A percentile compares a stretch with the other conserved stretches of the same genome.
Evolutionary conservation across 2,113 vertebrate genomes (phyloP).

Genomic region (Ciconia maguari): DNA sequence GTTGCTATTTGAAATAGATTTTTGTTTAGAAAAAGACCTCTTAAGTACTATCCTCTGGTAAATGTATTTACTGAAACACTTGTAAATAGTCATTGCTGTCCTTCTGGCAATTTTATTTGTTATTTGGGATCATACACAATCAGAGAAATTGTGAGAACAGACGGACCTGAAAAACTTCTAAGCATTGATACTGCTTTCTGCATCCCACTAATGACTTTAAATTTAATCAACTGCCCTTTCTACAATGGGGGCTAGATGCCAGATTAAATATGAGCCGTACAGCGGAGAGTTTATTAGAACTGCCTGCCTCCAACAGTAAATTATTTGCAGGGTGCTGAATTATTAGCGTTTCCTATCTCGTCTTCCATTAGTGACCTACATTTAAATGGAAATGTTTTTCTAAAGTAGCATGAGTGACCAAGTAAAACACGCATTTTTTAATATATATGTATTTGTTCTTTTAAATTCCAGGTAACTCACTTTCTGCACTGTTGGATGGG

Average conservation of each 20-base stretch:
- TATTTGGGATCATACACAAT: background rate
- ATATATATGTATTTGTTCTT: background rate
- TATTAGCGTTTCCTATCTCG: background rate
- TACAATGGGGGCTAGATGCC: background rate
- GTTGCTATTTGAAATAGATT: background rate
- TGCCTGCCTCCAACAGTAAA: background rate
- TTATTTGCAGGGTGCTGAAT: background rate
- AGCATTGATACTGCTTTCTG: background rate
- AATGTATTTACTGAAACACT: background rate
- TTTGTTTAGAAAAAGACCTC: background rate
- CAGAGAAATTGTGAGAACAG: background rate
- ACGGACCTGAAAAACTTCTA: background rate
- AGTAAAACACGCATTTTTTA: background rate
- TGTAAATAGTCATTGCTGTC: background rate
- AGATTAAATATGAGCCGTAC: background rate
- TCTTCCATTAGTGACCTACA: background rate
- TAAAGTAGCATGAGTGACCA: background rate
- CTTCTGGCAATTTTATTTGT: background rate
- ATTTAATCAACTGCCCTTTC: background rate
- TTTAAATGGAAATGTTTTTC: background rate
- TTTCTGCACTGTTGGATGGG: slow-evolving; percentile 93
- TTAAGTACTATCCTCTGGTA: background rate
- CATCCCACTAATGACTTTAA: background rate
- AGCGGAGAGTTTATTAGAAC: background rate
- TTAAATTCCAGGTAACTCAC: slow-evolving; percentile 85